A percentile compares a stretch with the other conserved stretches of the same genome.
These are phyloP conservation scores for Carpatolechia fugitivella DNA, from an alignment of 2,888 invertebrate genomes.

Conservation along the genomic window DNA sequence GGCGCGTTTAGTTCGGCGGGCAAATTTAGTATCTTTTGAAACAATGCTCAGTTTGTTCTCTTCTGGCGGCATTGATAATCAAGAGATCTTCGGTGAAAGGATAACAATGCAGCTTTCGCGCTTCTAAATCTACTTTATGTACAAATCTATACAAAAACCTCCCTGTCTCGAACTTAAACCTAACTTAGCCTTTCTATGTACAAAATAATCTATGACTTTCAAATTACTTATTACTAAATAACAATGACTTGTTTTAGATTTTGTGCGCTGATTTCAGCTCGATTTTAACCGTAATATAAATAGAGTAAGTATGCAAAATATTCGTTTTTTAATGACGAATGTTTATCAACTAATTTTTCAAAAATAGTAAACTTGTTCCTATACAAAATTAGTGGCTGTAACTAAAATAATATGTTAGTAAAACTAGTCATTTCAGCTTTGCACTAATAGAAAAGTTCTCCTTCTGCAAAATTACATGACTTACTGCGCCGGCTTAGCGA, in stretches of 20 bases:
- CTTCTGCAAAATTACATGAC: too few species aligned
- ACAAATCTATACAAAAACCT: constrained; percentile 32
- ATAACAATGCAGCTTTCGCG: constrained; percentile 72
- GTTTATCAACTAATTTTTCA: too few species aligned
- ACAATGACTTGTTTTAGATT: constrained; percentile 52
- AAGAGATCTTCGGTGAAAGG: constrained; percentile 80
- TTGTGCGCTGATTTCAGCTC: constrained; percentile 42
- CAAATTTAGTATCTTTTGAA: constrained; percentile 44
- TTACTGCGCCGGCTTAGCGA: too few species aligned
- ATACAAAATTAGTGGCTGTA: too few species aligned
- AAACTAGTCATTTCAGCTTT: too few species aligned
- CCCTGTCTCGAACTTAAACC: constrained; percentile 2
- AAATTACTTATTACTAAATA: constrained; percentile 68
- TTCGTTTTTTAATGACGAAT: too few species aligned
- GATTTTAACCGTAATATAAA: neutral
- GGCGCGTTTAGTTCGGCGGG: neutral
- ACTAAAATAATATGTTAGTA: too few species aligned
- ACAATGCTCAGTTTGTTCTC: constrained; percentile 55
- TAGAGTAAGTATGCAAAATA: too few species aligned
- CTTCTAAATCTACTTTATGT: constrained; percentile 42
- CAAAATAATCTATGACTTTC: constrained; percentile 65
- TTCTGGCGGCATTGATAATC: constrained; percentile 70
- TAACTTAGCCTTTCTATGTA: constrained; percentile 31
- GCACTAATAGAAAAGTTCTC: too few species aligned
- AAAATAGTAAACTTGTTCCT: too few species aligned